A percentile compares a stretch with the other conserved stretches of the same genome.
Conservation (phyloP, 2,113 vertebrate species). For the Myrmecophaga tridactyla region DNA sequence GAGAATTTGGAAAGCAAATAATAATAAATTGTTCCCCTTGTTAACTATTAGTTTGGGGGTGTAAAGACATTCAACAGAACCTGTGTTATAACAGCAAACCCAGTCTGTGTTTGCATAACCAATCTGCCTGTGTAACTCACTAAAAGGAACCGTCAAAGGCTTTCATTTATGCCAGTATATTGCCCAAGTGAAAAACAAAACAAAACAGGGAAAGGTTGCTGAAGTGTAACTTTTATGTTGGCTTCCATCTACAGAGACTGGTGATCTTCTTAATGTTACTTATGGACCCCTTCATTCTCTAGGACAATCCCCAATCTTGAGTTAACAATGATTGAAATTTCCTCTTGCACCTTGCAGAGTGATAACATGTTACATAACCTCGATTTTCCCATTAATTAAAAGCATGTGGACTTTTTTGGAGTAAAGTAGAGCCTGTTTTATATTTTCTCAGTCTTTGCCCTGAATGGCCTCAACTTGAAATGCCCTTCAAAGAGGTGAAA, state of each 20-base stretch:
- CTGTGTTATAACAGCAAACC: neutral
- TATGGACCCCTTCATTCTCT: neutral
- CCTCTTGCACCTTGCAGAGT: neutral
- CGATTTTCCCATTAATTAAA: neutral
- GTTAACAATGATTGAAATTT: neutral
- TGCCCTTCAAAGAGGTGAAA: neutral
- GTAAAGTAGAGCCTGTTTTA: neutral
- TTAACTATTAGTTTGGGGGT: neutral
- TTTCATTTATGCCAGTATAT: neutral
- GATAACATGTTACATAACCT: neutral
- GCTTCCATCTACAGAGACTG: neutral
- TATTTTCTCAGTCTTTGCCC: neutral
- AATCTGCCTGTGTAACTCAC: neutral
- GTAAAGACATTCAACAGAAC: neutral
- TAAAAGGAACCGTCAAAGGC: neutral
- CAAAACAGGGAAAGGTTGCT: neutral
- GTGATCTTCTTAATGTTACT: neutral
- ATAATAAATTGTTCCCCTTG: neutral
- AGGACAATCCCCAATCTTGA: neutral
- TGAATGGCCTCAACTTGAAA: conserved; percentile 17
- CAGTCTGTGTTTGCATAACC: neutral
- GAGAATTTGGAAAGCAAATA: neutral
- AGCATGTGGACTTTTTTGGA: neutral
- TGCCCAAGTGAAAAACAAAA: neutral
- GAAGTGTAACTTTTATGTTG: neutral